These are phyloP conservation scores for Drosophila prosaltans DNA, from an alignment of 1,140 invertebrate genomes.

Conservation along the genomic window DNA sequence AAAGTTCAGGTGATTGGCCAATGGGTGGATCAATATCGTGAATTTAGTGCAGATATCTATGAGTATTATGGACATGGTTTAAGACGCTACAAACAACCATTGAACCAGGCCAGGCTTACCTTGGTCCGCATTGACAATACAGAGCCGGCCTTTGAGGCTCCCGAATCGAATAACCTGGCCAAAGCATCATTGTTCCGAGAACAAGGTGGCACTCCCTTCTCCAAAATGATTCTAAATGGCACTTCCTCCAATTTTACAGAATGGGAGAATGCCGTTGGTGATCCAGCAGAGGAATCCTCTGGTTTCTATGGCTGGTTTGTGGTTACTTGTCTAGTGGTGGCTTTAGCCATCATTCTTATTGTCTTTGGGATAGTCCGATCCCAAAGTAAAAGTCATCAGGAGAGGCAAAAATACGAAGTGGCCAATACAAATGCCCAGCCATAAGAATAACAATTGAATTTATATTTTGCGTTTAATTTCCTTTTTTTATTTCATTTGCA, in stretches of 20 bases:
- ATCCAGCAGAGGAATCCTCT: constrained; percentile 12
- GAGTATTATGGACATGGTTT: constrained; percentile 73
- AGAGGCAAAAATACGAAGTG: constrained; percentile 60
- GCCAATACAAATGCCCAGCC: constrained; percentile 50
- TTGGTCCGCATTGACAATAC: constrained; percentile 70
- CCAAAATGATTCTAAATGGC: constrained; percentile 23
- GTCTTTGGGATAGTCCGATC: constrained; percentile 56
- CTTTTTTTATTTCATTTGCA: constrained; percentile 12
- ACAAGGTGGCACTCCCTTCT: constrained; percentile 13
- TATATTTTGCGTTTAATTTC: neutral
- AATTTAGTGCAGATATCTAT: constrained; percentile 71
- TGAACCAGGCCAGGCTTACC: constrained; percentile 46
- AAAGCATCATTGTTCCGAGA: constrained; percentile 60
- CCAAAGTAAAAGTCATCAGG: constrained; percentile 49
- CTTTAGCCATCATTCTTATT: constrained; percentile 39
- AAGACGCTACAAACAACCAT: constrained; percentile 45
- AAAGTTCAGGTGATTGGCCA: constrained; percentile 73
- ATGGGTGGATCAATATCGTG: constrained; percentile 71
- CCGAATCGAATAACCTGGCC: constrained; percentile 63
- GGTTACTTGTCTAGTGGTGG: constrained; percentile 55
- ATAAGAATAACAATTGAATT: constrained; percentile 18
- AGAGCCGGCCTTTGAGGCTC: constrained; percentile 69
- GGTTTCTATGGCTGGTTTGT: constrained; percentile 75
- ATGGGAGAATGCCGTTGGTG: constrained; percentile 45
- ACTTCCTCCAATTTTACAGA: constrained; percentile 39